Base-by-base conservation (phyloP, 2,113 vertebrate genomes). In the Aspiorhynchus laticeps region DNA sequence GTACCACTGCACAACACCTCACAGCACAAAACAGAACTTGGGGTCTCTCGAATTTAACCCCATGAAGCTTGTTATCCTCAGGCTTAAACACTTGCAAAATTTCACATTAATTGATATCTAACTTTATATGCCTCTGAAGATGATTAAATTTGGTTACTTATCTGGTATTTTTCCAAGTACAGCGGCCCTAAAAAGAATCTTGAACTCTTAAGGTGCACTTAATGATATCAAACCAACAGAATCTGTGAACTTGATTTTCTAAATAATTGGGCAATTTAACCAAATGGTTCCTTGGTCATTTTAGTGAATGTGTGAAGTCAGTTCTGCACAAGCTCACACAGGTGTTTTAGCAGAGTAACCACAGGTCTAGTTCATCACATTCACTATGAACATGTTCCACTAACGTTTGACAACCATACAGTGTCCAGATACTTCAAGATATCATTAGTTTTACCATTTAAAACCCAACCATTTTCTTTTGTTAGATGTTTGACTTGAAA, bases 21-120 rank as follows among this genome's bases (percentile, higher is more conserved):
- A 88, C 89, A 85, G 88, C 81, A 82, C 80, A 88, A 85, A 87
- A 89, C 28, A 28, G 76, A 90, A 91, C 53, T n/a, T 53, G 71
- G 87, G 85, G 91, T 90, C 90, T 87, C 87, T 84, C 79, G 86
- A 91, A 92, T 93, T 92, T 92, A 92, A 94, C 91, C 93, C 91
- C 90, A 86, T 84, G 86, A 86, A 59, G 88, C 91, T 92, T 90
- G 87, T 84, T 87, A 89, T 56, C 87, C 82, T 53, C 19, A 14
- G 69, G 21, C 31, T 41, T 24, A 74, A 21, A 41, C 36, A n/a
- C 9, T 24, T 24, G 3, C 17, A 36, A 36, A 12, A 19, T 69
- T 21, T 69, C 17, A 19, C 31, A 19, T 36, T 36, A 21, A 71
- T 69, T 33, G 19, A 69, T 36, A 10, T 10, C 7, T 36, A 51